phyloP scores from a whole-genome alignment of 30 jellyfish, hydroid and myxozoan species.

The Sanderia malayensis region DNA sequence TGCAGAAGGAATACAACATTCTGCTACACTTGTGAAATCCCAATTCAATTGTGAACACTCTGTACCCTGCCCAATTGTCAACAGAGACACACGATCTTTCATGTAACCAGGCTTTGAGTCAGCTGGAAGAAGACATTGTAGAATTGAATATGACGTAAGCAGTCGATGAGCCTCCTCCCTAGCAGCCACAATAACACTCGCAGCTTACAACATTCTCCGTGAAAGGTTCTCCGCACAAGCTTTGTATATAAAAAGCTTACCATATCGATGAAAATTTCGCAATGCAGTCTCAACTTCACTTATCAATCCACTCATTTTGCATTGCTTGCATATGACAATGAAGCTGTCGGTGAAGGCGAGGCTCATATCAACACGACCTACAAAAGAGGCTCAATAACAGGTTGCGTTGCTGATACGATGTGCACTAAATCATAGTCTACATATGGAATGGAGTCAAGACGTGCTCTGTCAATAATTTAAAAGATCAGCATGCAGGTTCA shows the following conservation, averaged over 20 bases:
- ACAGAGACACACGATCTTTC: slow-evolving; percentile 51
- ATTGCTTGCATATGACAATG: slow-evolving; percentile 51
- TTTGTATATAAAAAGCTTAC: too few relatives aligned
- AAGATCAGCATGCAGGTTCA: too few relatives aligned
- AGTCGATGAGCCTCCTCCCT: too few relatives aligned
- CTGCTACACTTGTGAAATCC: slow-evolving; percentile 39
- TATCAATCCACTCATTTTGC: slow-evolving; percentile 37
- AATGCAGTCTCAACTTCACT: slow-evolving; percentile 38
- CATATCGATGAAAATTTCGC: slow-evolving; percentile 40
- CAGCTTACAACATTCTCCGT: too few relatives aligned
- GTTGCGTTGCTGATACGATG: too few relatives aligned
- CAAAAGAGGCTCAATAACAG: too few relatives aligned
- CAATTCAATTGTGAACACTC: slow-evolving; percentile 21
- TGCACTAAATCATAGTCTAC: too few relatives aligned
- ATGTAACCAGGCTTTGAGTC: slow-evolving; percentile 54
- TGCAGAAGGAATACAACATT: slow-evolving; percentile 42
- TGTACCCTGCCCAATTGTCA: slow-evolving; percentile 39
- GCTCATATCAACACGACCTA: slow-evolving; percentile 60
- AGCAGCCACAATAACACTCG: too few relatives aligned
- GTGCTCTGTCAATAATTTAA: too few relatives aligned
- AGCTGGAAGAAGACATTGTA: slow-evolving; percentile 53
- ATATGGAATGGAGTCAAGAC: too few relatives aligned
- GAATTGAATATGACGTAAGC: too few relatives aligned
- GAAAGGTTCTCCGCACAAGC: too few relatives aligned
- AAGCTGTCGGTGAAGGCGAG: slow-evolving; percentile 31